These are phyloP conservation scores for Caenorhabditis virilis DNA, from an alignment of 2,888 invertebrate genomes.

Conservation along the genomic window DNA sequence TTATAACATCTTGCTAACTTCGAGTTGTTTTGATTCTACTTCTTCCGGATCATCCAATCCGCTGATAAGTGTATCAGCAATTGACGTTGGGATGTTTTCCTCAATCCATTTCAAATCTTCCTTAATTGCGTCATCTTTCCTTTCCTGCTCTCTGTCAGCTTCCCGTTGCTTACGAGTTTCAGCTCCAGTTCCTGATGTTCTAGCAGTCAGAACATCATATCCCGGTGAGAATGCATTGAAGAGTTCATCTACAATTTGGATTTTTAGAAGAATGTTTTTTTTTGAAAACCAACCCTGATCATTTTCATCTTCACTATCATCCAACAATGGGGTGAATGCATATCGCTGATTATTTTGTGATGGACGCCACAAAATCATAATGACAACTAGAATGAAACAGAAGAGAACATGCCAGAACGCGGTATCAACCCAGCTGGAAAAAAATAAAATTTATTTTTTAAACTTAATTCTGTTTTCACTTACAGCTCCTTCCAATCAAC, in stretches of 20 bases:
- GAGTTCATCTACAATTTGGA: constrained; percentile 55
- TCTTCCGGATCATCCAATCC: constrained; percentile 62
- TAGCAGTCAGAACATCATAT: constrained; percentile 45
- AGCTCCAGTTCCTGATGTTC: constrained; percentile 42
- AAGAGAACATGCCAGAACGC: constrained; percentile 94
- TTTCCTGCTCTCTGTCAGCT: constrained; percentile 33
- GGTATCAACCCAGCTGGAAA: constrained; percentile 82
- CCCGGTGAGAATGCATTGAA: constrained; percentile 49
- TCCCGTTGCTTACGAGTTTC: constrained; percentile 38
- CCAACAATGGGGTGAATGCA: constrained; percentile 89
- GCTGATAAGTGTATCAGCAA: constrained; percentile 73
- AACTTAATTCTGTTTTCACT: constrained; percentile 14
- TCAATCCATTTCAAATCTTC: constrained; percentile 90
- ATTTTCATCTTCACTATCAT: constrained; percentile 79
- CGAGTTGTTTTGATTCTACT: constrained; percentile 58
- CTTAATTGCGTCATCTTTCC: constrained; percentile 50
- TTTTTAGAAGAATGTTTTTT: background rate
- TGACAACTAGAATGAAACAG: constrained; percentile 83
- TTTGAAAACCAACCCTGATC: constrained; percentile 71
- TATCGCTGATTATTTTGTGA: constrained; percentile 89
- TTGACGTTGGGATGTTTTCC: constrained; percentile 84
- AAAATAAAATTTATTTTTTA: background rate
- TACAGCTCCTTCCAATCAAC: constrained; percentile 85
- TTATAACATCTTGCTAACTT: constrained; percentile 66
- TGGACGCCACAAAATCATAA: constrained; percentile 93